Conservation (phyloP, 2,888 invertebrate genomes). For the Cheilosia impressa region DNA sequence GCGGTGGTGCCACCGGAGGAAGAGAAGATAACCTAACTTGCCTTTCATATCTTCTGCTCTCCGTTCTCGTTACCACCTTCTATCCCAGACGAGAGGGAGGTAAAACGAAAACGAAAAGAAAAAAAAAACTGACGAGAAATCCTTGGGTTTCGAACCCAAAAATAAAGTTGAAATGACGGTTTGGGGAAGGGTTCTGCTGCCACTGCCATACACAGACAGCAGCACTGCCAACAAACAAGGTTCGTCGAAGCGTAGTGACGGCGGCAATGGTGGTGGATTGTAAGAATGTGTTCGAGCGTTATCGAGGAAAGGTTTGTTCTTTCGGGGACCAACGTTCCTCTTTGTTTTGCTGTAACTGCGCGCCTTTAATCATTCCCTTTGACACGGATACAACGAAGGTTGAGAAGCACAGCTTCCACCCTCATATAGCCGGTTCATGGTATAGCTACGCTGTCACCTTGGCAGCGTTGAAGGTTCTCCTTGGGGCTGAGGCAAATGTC, state of each 20-base stretch:
- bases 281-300: slow-evolving; percentile 60
- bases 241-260: slow-evolving; percentile 56
- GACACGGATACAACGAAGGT: neutral
- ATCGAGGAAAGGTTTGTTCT: slow-evolving; percentile 54
- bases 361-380: slow-evolving; percentile 29
- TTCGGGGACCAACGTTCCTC: slow-evolving; percentile 22
- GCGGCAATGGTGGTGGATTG: slow-evolving; percentile 38
- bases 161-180: slow-evolving; percentile 67
- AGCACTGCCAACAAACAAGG: slow-evolving; percentile 58
- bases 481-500: too few species aligned
- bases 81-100: slow-evolving; percentile 53
- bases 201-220: slow-evolving; percentile 22
- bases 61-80: slow-evolving; percentile 67
- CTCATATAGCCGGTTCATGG: too few species aligned
- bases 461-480: too few species aligned
- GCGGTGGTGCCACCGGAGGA: slow-evolving; percentile 23
- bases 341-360: slow-evolving; percentile 25
- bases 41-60: slow-evolving; percentile 72
- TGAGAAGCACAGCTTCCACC: neutral
- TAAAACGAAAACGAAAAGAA: slow-evolving; percentile 27
- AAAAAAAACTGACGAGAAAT: slow-evolving; percentile 53
- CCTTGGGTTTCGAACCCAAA: slow-evolving; percentile 71
- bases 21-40: slow-evolving; percentile 76
- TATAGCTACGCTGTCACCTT: too few species aligned
- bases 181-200: slow-evolving; percentile 5